Conservation (phyloP, 1,140 invertebrate genomes). For the Bombus pascuorum region DNA sequence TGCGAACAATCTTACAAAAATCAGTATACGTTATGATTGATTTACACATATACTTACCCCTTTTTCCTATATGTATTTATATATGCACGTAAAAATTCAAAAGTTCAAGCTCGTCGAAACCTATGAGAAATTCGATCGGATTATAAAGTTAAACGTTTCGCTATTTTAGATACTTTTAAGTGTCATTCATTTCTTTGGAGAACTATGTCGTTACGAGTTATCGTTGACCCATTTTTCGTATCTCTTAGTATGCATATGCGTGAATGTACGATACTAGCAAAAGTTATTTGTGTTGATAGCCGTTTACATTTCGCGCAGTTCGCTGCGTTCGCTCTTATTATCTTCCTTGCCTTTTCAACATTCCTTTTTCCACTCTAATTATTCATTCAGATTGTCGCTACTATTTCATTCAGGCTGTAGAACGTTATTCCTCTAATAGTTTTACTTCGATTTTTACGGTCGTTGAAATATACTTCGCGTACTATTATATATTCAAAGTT, state of each 20-base stretch:
- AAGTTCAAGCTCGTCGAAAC: no score
- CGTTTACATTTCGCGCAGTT: background rate
- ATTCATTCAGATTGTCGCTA: background rate
- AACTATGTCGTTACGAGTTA: slow-evolving; percentile 1
- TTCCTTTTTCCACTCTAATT: background rate
- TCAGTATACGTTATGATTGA: no score
- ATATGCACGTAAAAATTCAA: no score
- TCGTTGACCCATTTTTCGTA: slow-evolving; percentile 24
- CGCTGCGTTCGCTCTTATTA: background rate
- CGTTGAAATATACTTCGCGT: no score
- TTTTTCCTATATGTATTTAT: no score
- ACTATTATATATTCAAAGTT: no score
- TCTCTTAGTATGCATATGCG: background rate
- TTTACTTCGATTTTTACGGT: no score
- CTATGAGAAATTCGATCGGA: no score
- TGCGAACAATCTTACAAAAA: no score
- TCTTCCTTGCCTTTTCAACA: background rate
- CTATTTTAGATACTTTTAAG: background rate
- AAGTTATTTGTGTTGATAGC: slow-evolving; percentile 9
- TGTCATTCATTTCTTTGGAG: background rate
- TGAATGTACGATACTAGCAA: background rate
- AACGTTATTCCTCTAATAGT: no score
- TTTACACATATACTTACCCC: no score
- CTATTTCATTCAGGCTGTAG: background rate
- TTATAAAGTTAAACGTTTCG: no score